Percentiles rank a stretch among this genome's conserved stretches.
Evolutionary conservation across 2,797 vertebrate genomes (phyloP).

Genomic region (Galagoides demidoff): DNA sequence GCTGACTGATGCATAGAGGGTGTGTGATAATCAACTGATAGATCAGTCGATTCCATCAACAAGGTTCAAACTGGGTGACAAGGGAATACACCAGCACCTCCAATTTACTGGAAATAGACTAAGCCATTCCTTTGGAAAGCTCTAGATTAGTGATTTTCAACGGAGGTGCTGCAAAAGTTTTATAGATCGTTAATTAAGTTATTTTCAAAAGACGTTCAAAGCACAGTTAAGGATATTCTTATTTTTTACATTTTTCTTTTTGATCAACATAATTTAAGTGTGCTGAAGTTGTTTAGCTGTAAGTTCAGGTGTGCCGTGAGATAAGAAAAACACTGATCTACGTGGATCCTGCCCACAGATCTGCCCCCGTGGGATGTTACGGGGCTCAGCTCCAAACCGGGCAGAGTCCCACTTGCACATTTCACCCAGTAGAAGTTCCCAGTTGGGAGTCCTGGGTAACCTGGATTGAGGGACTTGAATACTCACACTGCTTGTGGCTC

Average conservation of each 20-base stretch:
- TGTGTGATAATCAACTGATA: no score
- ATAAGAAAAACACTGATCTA: no score
- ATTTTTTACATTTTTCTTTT: no score
- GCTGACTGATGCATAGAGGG: background rate
- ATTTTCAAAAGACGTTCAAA: no score
- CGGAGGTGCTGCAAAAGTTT: no score
- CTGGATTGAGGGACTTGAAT: background rate
- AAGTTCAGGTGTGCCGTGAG: no score
- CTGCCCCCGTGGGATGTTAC: background rate
- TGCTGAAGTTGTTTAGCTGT: no score
- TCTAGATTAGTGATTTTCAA: no score
- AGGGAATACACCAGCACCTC: background rate
- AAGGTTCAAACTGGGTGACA: rapidly evolving
- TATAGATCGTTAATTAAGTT: no score
- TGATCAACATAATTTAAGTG: no score
- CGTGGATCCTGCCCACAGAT: no score
- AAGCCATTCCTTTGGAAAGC: background rate
- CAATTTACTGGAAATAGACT: rapidly evolving
- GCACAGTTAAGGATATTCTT: no score
- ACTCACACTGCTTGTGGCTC: conserved; percentile 99
- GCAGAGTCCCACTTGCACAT: rapidly evolving
- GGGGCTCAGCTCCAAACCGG: rapidly evolving
- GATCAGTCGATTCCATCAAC: rapidly evolving
- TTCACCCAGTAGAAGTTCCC: background rate
- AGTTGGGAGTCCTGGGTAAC: rapidly evolving